A percentile compares a stretch with the other conserved stretches of the same genome.
These are phyloP conservation scores for Bombus consobrinus DNA, from an alignment of 1,140 invertebrate genomes.

Conservation along the genomic window DNA sequence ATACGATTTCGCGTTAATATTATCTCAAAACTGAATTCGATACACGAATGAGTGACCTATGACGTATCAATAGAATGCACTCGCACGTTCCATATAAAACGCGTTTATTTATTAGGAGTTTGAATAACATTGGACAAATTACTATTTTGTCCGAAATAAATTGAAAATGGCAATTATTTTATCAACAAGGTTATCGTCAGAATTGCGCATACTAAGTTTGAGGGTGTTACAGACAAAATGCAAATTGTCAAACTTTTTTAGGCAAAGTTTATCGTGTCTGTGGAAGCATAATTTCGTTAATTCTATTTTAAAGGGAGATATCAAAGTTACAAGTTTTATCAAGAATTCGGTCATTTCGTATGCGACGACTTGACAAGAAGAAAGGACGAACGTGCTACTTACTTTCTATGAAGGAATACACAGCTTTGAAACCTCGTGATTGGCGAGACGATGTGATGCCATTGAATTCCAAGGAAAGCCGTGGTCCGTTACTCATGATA, in stretches of 20 bases:
- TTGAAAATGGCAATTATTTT: background rate
- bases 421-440: constrained; percentile 92
- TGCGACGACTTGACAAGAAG: background rate
- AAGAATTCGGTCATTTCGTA: background rate
- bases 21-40: background rate
- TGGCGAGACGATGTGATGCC: constrained; percentile 88
- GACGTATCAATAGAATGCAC: background rate
- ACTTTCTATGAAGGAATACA: constrained; percentile 95
- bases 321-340: background rate
- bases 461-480: constrained; percentile 91
- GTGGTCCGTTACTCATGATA: constrained; percentile 94
- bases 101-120: background rate
- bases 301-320: too few species aligned
- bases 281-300: too few species aligned
- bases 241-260: too few species aligned
- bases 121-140: background rate
- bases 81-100: background rate
- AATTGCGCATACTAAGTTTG: too few species aligned
- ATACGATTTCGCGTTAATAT: background rate
- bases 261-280: too few species aligned
- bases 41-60: background rate
- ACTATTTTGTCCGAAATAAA: background rate
- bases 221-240: too few species aligned
- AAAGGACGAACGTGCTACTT: constrained; percentile 78
- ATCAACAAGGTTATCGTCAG: too few species aligned